Evolutionary conservation across 2,797 vertebrate genomes (phyloP).

Genomic region (Mus spretus): DNA sequence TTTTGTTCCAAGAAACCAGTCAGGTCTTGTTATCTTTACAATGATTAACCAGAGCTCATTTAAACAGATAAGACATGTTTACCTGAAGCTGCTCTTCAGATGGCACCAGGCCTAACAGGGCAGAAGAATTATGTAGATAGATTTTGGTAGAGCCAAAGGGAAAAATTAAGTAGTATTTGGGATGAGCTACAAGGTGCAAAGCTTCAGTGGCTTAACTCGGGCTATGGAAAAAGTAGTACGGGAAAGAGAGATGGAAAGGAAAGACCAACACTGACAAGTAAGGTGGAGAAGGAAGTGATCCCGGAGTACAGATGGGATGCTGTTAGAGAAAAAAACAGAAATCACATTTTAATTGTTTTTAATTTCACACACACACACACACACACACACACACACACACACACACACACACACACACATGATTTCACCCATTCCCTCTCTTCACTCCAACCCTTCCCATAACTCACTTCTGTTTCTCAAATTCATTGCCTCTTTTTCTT

Average conservation of each 20-base stretch:
- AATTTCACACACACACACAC: no score
- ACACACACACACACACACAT: no score
- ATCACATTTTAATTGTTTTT: neutral
- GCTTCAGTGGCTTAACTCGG: neutral
- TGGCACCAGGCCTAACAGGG: neutral
- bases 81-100: neutral
- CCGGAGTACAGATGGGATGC: neutral
- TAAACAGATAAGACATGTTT: neutral
- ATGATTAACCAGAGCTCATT: neutral
- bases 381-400: no score
- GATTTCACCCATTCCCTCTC: neutral
- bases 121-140: neutral
- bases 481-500: neutral
- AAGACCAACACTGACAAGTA: neutral
- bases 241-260: neutral
- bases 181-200: neutral
- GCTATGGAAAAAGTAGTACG: neutral
- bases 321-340: neutral
- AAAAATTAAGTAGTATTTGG: neutral
- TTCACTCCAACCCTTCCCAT: neutral
- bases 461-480: neutral
- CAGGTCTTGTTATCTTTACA: neutral
- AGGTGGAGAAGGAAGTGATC: neutral
- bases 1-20: neutral
- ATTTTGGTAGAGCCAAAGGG: neutral